phyloP scores from a whole-genome alignment of 1,140 invertebrate species.

The Mycetomoellerius zeteki region DNA sequence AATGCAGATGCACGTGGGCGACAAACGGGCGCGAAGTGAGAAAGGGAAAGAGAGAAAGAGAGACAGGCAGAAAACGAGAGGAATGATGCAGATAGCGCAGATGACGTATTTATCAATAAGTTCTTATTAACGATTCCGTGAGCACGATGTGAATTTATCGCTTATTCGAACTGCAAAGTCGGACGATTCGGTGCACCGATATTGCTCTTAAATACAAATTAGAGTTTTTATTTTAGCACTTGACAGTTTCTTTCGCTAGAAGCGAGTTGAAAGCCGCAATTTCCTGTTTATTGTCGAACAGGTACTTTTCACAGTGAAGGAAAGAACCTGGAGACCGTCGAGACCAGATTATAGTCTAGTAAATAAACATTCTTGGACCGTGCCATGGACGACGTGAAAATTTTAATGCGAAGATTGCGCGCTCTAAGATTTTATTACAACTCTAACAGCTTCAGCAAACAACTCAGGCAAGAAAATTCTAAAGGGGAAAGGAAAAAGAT shows the following conservation, averaged over 20 bases:
- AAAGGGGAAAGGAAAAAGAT: slow-evolving; percentile 2
- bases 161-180: slow-evolving; percentile 19
- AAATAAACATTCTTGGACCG: background rate
- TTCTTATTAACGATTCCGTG: slow-evolving; percentile 59
- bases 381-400: background rate
- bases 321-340: too few species aligned
- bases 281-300: slow-evolving; percentile 35
- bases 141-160: slow-evolving; percentile 8
- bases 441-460: slow-evolving; percentile 11
- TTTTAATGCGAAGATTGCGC: slow-evolving; percentile 1
- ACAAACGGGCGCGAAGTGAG: slow-evolving; percentile 30
- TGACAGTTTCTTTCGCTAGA: background rate
- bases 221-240: background rate
- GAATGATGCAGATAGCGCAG: background rate
- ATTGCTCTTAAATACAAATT: background rate
- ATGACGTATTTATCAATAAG: slow-evolving; percentile 69
- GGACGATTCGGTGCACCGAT: background rate
- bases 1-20: slow-evolving; percentile 70
- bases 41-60: background rate
- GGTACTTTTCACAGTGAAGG: background rate
- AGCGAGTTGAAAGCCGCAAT: background rate
- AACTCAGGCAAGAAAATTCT: background rate
- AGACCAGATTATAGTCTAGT: background rate
- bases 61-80: background rate
- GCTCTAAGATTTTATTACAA: background rate